Percentiles rank a stretch among this genome's conserved stretches.
These are phyloP conservation scores for Metacarcinus magister DNA, from an alignment of 2,888 invertebrate species.

Conservation along the genomic window DNA sequence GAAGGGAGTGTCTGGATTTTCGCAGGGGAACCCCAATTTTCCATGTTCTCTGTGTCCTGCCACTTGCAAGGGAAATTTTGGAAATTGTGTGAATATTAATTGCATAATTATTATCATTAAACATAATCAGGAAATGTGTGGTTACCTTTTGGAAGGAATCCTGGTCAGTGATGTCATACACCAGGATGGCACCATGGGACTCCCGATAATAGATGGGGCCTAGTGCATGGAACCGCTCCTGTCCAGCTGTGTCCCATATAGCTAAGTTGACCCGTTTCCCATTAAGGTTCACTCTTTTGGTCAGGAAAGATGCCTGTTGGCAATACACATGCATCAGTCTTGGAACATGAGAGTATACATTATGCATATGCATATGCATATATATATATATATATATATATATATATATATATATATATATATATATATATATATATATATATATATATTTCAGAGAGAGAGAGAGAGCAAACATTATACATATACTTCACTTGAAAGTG, in stretches of 20 bases:
- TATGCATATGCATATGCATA: background rate
- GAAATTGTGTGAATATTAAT: too few species aligned
- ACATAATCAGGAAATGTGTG: background rate
- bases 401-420: slow-evolving; percentile 33
- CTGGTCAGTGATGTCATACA: slow-evolving; percentile 98
- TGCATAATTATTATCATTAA: background rate
- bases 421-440: background rate
- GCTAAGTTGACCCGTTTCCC: slow-evolving; percentile 95
- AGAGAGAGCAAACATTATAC: too few species aligned
- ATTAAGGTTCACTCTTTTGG: slow-evolving; percentile 95
- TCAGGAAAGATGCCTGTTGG: slow-evolving; percentile 95
- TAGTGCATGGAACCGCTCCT: slow-evolving; percentile 97
- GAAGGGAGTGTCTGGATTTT: too few species aligned
- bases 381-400: slow-evolving; percentile 53
- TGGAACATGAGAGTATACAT: background rate
- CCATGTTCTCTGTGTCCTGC: too few species aligned
- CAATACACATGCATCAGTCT: background rate
- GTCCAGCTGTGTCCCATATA: slow-evolving; percentile 99
- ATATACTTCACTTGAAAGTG: too few species aligned
- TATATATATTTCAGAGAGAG: too few species aligned
- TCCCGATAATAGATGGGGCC: slow-evolving; percentile 99
- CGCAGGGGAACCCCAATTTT: too few species aligned
- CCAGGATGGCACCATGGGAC: slow-evolving; percentile 98
- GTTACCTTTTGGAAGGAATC: slow-evolving; percentile 95
- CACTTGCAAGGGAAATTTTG: too few species aligned